Conservation (phyloP, 92 coral and sea anemone species). For the Anthopleura xanthogrammica region DNA sequence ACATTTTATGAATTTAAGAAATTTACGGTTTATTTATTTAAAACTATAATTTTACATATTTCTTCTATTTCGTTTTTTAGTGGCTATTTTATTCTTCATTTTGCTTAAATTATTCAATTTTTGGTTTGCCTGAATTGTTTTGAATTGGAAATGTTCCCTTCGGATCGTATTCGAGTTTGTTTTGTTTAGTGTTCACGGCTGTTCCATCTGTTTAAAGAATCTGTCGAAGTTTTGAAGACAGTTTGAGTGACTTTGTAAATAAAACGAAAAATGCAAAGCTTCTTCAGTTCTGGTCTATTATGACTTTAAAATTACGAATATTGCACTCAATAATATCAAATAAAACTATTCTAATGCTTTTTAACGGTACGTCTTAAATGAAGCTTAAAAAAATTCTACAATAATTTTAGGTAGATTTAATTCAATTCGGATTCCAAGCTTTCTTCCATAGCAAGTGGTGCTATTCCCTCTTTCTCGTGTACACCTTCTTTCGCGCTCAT, state of each 20-base stretch:
- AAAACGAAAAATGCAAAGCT: not conserved
- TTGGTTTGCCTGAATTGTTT: not conserved
- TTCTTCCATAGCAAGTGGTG: constrained; percentile 33
- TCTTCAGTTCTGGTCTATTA: not conserved
- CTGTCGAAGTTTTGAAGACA: not conserved
- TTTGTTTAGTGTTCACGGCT: not conserved
- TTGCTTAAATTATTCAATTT: not conserved
- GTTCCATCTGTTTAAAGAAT: not conserved
- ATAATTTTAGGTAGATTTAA: not conserved
- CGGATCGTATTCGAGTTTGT: not conserved
- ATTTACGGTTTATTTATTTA: not conserved
- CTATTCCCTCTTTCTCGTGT: constrained; percentile 22
- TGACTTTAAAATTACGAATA: too few species aligned
- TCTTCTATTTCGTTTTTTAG: not conserved
- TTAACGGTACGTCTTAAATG: too few species aligned
- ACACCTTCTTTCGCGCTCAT: not conserved
- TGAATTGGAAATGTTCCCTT: not conserved
- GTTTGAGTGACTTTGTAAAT: not conserved
- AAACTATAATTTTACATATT: not conserved
- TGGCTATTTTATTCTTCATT: not conserved
- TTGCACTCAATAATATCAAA: too few species aligned
- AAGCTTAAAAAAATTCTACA: too few species aligned
- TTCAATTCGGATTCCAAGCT: constrained; percentile 14
- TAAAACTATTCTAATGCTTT: too few species aligned
- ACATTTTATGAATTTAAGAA: not conserved